A percentile compares a stretch with the other conserved stretches of the same genome.
Conservation (phyloP, 2,113 vertebrate genomes). For the Cercopithecus mona region DNA sequence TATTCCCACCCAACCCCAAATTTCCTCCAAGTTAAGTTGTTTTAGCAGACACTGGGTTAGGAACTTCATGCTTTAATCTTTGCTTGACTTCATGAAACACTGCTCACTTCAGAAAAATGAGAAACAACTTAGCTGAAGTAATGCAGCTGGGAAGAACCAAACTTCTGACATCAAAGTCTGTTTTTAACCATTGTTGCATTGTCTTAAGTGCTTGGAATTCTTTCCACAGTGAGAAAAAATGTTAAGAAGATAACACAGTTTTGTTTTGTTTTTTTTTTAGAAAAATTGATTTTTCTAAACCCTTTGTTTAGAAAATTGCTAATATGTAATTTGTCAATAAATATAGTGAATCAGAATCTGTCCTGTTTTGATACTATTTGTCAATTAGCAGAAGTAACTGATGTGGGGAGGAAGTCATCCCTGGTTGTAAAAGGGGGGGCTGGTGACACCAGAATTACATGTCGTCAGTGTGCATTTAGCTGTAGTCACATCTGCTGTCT, state of each 20-base stretch:
- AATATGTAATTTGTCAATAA: background rate
- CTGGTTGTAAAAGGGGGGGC: background rate
- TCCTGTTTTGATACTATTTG: background rate
- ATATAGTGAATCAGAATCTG: background rate
- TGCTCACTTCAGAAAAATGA: background rate
- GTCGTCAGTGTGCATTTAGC: background rate
- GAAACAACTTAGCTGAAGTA: background rate
- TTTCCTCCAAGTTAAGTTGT: background rate
- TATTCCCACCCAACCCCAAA: background rate
- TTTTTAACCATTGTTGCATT: background rate
- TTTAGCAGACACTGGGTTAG: background rate
- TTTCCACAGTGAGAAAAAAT: background rate
- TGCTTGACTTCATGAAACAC: background rate
- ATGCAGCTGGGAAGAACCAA: background rate
- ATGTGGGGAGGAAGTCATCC: background rate
- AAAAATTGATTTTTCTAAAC: no score
- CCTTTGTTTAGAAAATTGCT: background rate
- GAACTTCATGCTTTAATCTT: background rate
- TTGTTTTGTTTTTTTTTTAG: no score
- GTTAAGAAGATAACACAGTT: background rate
- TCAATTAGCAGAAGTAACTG: background rate
- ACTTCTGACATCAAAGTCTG: background rate
- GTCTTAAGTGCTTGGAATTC: background rate
- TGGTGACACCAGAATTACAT: background rate
- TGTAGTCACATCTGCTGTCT: background rate